These are phyloP conservation scores for Carterocephalus palaemon DNA, from an alignment of 2,888 invertebrate genomes.

Conservation along the genomic window DNA sequence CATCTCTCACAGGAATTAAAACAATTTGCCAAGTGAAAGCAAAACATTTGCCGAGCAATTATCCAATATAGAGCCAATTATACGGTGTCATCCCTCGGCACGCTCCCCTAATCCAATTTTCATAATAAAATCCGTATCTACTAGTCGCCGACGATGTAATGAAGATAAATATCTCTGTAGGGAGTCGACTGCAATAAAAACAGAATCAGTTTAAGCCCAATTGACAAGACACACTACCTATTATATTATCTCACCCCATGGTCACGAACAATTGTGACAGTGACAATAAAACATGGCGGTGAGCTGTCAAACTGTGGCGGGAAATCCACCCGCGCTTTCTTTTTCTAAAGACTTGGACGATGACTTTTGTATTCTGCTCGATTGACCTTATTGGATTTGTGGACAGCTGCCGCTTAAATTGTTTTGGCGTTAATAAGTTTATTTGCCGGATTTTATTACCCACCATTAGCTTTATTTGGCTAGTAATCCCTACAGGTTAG, in stretches of 20 bases:
- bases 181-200: conserved; percentile 69
- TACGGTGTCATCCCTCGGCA: conserved; percentile 55
- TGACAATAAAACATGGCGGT: conserved; percentile 44
- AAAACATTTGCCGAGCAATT: conserved; percentile 64
- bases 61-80: conserved; percentile 70
- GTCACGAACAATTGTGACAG: conserved; percentile 37
- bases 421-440: conserved; percentile 24
- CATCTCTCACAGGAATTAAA: conserved; percentile 43
- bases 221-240: conserved; percentile 68
- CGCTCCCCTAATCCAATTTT: conserved; percentile 60
- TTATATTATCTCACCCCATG: conserved; percentile 45
- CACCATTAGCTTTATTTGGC: conserved; percentile 15
- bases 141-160: conserved; percentile 62
- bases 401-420: conserved; percentile 16
- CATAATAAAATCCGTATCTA: conserved; percentile 71
- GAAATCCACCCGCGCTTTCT: conserved; percentile 59
- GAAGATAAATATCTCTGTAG: conserved; percentile 73
- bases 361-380: conserved; percentile 21
- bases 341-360: conserved; percentile 37
- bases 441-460: conserved; percentile 18
- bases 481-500: neutral
- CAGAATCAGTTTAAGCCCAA: conserved; percentile 71
- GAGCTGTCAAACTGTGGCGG: conserved; percentile 57
- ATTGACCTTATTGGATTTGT: conserved; percentile 19
- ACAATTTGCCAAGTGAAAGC: conserved; percentile 50